A percentile compares a stretch with the other conserved stretches of the same genome.
These are phyloP conservation scores for Holocentrus rufus DNA, from an alignment of 2,797 vertebrate species.

Conservation along the genomic window DNA sequence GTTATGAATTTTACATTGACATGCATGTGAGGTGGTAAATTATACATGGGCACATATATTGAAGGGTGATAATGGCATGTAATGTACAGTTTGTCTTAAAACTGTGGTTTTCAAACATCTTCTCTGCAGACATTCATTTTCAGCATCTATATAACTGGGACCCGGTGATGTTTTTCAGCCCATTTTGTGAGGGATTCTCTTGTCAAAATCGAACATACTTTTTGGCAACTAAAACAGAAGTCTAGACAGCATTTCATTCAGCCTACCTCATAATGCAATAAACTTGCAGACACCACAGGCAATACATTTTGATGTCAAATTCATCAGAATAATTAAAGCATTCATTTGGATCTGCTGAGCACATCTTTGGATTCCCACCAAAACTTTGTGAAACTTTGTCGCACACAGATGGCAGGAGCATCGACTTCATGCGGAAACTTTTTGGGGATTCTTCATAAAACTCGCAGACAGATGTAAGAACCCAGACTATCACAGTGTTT, in stretches of 20 bases:
- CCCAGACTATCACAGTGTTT: too few species aligned
- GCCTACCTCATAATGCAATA: too few species aligned
- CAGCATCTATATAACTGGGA: constrained; percentile 27
- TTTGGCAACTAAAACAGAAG: too few species aligned
- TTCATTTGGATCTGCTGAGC: background rate
- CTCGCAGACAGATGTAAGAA: too few species aligned
- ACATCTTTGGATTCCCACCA: constrained; percentile 16
- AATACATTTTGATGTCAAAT: background rate
- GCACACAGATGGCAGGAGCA: background rate
- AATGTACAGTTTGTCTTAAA: constrained; percentile 17
- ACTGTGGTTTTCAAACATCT: constrained; percentile 4
- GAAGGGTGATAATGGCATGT: constrained; percentile 25
- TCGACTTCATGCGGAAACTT: background rate
- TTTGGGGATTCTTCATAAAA: background rate
- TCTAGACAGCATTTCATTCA: too few species aligned
- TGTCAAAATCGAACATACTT: too few species aligned
- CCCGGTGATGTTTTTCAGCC: too few species aligned
- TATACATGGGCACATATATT: constrained; percentile 41
- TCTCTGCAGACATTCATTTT: background rate
- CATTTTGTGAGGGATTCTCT: too few species aligned
- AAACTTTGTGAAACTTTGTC: constrained; percentile 24
- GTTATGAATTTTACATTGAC: constrained; percentile 51
- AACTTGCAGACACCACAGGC: too few species aligned
- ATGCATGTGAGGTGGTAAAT: constrained; percentile 44
- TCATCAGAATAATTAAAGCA: background rate